Evolutionary conservation across 2,888 invertebrate genomes (phyloP), one percentile per base, ranked within the genome.

Genomic region (Harpalus rufipes): DNA sequence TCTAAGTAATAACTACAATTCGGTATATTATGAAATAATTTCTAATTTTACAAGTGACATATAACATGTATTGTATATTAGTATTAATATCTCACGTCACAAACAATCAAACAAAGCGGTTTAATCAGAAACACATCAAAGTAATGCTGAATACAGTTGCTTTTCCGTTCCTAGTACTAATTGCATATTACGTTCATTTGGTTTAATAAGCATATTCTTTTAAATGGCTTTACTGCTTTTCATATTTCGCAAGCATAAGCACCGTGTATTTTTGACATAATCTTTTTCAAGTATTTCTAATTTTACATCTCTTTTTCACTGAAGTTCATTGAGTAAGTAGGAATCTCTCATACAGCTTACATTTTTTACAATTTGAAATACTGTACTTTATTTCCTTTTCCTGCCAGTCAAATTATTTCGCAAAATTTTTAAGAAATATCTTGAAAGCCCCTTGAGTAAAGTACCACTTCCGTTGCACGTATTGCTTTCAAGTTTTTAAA

Each of bases 81-180:
- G n/a, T 68, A 10, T 72, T 72, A 74, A 74, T 74, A 44, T 4
- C 39, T 72, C n/a, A 44, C 1, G 51, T 44, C 51, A 74, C 44
- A 41, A 74, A 74, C 41, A 74, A 74, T 51, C 44, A 41, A 74
- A 74, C 41, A 74, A 74, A 74, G 63, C 72, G 14, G 44, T 72
- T 72, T 72, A 72, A 72, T 72, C 41, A 72, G 4, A 72, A 72
- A 44, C 72, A 72, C 72, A 72, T 72, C 44, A 72, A 72, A 18
- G 72, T 74, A 18, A 68, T 41, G 32, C 44, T 16, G 18, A 44
- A 74, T 44, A 74, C 72, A 74, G 72, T 74, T 10, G 72, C 18
- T 39, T 1, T 32, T 32, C 32, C 12, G 39, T 63, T 32, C 72
- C 72, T 74, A 74, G 8, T 74, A 74, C 41, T 44, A 18, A 74